A percentile compares a stretch with the other conserved stretches of the same genome.
Evolutionary conservation across 2,888 invertebrate genomes (phyloP).

Genomic region (Epinotia nisella): DNA sequence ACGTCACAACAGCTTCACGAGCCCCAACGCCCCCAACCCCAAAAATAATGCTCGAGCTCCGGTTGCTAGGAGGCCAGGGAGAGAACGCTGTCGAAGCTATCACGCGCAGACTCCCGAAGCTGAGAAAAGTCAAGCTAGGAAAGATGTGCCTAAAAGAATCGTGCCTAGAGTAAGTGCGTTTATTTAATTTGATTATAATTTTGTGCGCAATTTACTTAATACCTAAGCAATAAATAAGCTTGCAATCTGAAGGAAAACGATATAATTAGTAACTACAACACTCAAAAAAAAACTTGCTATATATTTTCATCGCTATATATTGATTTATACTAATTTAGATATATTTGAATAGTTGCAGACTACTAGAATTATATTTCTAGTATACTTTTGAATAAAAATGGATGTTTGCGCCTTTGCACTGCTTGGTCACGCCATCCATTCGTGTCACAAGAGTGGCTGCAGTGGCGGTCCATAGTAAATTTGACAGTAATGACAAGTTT

Average conservation of each 20-base stretch:
- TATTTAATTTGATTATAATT: background rate
- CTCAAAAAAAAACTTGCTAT: too few species aligned
- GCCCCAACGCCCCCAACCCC: constrained; percentile 56
- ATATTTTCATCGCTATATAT: too few species aligned
- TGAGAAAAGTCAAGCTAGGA: constrained; percentile 50
- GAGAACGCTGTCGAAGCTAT: constrained; percentile 76
- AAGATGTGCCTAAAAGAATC: constrained; percentile 35
- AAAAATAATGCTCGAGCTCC: constrained; percentile 59
- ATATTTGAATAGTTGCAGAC: too few species aligned
- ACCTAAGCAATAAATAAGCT: background rate
- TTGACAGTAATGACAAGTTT: too few species aligned
- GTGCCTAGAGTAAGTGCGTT: constrained; percentile 63
- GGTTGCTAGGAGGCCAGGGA: constrained; percentile 64
- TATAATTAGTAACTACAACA: too few species aligned
- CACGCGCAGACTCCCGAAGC: constrained; percentile 61
- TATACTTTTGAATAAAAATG: too few species aligned
- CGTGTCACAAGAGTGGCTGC: too few species aligned
- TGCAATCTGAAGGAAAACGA: background rate
- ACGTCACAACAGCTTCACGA: constrained; percentile 72
- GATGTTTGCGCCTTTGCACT: too few species aligned
- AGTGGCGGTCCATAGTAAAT: too few species aligned
- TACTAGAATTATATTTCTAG: too few species aligned
- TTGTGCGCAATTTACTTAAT: background rate
- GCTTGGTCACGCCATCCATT: too few species aligned
- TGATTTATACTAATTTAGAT: too few species aligned